Conservation (phyloP, 1,140 invertebrate species). For the Drosophila kikkawai region DNA sequence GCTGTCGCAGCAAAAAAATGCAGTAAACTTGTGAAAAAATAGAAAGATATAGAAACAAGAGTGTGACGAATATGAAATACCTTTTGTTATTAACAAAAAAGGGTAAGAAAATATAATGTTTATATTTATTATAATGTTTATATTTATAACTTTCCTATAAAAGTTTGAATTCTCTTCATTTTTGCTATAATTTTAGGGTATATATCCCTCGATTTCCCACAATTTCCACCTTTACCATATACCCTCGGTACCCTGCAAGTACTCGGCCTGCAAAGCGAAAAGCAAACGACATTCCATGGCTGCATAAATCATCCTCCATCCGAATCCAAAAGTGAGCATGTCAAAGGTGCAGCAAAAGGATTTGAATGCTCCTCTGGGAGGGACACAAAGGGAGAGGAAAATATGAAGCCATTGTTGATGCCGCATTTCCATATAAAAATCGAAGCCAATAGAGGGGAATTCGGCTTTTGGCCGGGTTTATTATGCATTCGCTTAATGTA, state of each 20-base stretch:
- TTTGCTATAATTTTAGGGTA: background rate
- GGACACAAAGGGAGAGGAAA: slow-evolving; percentile 46
- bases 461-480: slow-evolving; percentile 44
- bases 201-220: too few relatives aligned
- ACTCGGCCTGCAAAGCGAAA: slow-evolving; percentile 27
- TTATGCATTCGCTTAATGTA: slow-evolving; percentile 81
- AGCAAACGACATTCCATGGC: slow-evolving; percentile 71
- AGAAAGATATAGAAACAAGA: background rate
- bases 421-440: slow-evolving; percentile 80
- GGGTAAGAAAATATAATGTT: background rate
- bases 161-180: too few relatives aligned
- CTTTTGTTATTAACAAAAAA: background rate
- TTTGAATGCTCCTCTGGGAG: slow-evolving; percentile 68
- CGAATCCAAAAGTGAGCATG: slow-evolving; percentile 69
- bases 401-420: slow-evolving; percentile 81
- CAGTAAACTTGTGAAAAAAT: slow-evolving; percentile 9
- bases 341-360: slow-evolving; percentile 81
- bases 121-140: too few relatives aligned
- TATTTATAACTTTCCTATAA: background rate
- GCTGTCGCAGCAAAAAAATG: slow-evolving; percentile 18
- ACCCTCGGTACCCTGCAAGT: slow-evolving; percentile 4
- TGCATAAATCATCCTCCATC: slow-evolving; percentile 75
- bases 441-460: slow-evolving; percentile 56
- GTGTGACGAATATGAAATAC: background rate
- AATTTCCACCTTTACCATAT: background rate